Conservation (phyloP, 2,113 vertebrate genomes). For the Thunnus thynnus region DNA sequence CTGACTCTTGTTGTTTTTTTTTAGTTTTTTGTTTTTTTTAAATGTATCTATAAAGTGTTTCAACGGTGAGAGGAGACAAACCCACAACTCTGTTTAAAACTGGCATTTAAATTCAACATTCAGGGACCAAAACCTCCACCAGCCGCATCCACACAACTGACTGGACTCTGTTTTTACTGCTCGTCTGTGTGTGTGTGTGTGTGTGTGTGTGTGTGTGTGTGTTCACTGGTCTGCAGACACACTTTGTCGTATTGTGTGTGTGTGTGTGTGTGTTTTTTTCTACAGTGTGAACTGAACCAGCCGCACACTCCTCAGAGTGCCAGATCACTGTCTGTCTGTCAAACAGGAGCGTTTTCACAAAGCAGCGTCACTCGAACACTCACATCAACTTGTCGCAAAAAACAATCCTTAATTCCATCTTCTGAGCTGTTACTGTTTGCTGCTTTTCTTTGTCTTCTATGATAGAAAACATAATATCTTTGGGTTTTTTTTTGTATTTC, state of each 20-base stretch:
- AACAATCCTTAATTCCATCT: no score
- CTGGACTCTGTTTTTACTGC: constrained; percentile 17
- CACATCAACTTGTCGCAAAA: no score
- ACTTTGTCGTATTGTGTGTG: neutral
- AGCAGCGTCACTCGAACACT: constrained; percentile 4
- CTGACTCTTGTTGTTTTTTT: neutral
- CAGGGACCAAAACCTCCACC: constrained; percentile 72
- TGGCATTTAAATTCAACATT: constrained; percentile 37
- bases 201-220: no score
- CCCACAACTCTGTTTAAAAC: constrained; percentile 8
- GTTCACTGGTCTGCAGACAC: no score
- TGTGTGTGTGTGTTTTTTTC: constrained; percentile 4
- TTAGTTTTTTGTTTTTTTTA: neutral
- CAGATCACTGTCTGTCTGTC: constrained; percentile 39
- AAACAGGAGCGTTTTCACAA: neutral
- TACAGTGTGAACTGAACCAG: neutral
- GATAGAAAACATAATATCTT: no score
- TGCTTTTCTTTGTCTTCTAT: no score
- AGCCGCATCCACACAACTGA: constrained; percentile 28
- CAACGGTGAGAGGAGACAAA: neutral
- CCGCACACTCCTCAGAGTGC: constrained; percentile 12
- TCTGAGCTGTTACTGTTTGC: no score
- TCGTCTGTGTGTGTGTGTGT: neutral
- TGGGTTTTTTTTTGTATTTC: no score
- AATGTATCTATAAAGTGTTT: neutral